phyloP scores from a whole-genome alignment of 2,797 vertebrate genomes.

The Myripristis murdjan region DNA sequence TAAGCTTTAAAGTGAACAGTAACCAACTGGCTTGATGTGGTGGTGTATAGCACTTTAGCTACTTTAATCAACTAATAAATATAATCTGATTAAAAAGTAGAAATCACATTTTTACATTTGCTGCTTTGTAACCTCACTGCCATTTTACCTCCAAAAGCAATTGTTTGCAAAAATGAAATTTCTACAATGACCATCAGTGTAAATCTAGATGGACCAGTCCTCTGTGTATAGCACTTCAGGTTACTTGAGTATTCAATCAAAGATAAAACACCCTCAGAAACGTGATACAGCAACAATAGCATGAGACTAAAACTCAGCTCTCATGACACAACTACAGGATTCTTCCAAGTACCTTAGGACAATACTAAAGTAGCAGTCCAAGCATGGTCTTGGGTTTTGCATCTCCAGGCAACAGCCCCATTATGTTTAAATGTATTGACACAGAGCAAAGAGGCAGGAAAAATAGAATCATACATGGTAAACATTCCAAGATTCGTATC shows the following conservation, averaged over 20 bases:
- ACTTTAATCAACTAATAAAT: neutral
- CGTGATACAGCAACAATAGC: neutral
- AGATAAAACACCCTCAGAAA: neutral
- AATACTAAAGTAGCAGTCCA: conserved; percentile 16
- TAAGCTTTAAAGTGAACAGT: neutral
- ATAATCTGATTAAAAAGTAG: neutral
- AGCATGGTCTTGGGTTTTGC: conserved; percentile 50
- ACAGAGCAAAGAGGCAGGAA: conserved; percentile 66
- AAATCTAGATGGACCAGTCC: neutral
- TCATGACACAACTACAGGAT: neutral
- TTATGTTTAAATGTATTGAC: conserved; percentile 77
- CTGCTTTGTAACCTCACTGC: neutral
- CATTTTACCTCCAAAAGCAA: neutral
- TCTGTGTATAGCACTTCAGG: neutral
- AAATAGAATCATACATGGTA: conserved; percentile 70
- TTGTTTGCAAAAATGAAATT: neutral
- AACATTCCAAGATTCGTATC: conserved; percentile 77
- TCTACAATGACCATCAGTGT: neutral
- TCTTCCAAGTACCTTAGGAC: conserved; percentile 24
- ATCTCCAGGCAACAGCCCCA: conserved; percentile 72
- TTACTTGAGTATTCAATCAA: neutral
- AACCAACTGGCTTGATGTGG: neutral
- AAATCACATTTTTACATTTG: neutral
- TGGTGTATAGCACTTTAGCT: neutral
- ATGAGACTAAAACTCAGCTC: neutral